Evolutionary conservation across 2,888 invertebrate genomes (phyloP), one percentile per base, ranked within the genome.

Genomic region (Chymomyza fuscimana): DNA sequence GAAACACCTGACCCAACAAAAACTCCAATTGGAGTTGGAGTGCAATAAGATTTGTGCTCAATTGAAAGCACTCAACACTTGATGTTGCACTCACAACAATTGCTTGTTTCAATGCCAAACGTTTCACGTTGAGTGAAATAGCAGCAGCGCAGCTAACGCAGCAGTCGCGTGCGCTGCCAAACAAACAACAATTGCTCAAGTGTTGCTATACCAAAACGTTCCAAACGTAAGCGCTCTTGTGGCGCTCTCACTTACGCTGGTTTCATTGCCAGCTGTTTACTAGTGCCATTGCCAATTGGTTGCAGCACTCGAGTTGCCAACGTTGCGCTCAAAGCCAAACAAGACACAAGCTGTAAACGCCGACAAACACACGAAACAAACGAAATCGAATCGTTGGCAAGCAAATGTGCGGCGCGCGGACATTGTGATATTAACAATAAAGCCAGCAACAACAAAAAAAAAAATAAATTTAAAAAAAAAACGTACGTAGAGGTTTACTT

Each of bases 371-470:
- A 56, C 22, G 62, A 51, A 19, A 22, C 51, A 36, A 32, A 19
- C 56, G 60, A 56, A 60, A 63, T 88, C 89, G 84, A 87, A 83
- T 86, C 88, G 89, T 82, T 82, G 81, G 80, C 73, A 78, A 73
- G 76, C 74, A 65, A 76, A 68, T 52, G 70, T 70, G 71, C 72
- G 70, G 74, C 70, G 66, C 58, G 67, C 70, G 67, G 60, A 54
- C 58, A 40, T 58, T 65, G 25, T n/a, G 65, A 25, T 46, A 19
- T 22, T 5, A 50, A 50, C 46, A 65, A 58, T 12, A 58, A 56
- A 62, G 29, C 22, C 19, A 40, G 25, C 52, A 62, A 66, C 59
- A 61, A 58, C 22, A 61, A 50, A n/a, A 46, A 54, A n/a, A 58
- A 54, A 65, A 54, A 10, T 32, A 32, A 5, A 32, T 19, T 19